phyloP scores from a whole-genome alignment of 2,888 invertebrate species.

The Stenichneumon culpator region DNA sequence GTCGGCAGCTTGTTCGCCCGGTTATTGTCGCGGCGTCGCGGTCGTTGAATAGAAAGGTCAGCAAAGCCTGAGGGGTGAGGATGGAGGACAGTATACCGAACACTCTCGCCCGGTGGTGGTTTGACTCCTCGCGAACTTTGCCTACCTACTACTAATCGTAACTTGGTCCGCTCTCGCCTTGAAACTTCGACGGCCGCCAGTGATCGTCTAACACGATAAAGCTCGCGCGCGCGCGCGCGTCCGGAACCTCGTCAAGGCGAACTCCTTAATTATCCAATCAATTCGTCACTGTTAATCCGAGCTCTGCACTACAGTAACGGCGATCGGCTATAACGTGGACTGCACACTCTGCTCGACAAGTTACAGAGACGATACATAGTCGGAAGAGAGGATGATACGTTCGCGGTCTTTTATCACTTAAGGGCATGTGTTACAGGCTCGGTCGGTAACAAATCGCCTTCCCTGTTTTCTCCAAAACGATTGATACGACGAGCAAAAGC shows the following conservation, averaged over 20 bases:
- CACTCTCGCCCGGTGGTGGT: constrained; percentile 44
- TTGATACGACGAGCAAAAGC: no score
- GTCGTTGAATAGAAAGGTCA: constrained; percentile 57
- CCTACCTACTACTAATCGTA: constrained; percentile 66
- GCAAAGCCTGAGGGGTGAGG: constrained; percentile 32
- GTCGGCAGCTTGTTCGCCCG: constrained; percentile 36
- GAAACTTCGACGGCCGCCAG: constrained; percentile 57
- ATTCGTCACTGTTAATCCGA: constrained; percentile 66
- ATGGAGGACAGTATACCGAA: background rate
- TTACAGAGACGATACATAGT: background rate
- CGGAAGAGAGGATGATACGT: background rate
- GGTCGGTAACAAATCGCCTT: no score
- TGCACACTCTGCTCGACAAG: background rate
- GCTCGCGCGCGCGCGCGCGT: constrained; percentile 14
- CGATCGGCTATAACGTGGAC: background rate
- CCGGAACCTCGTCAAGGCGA: constrained; percentile 60
- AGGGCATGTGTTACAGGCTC: no score
- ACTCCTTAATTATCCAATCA: constrained; percentile 68
- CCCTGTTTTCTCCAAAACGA: no score
- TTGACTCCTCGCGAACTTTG: constrained; percentile 54
- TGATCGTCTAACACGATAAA: constrained; percentile 61
- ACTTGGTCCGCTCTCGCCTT: constrained; percentile 65
- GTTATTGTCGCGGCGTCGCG: constrained; percentile 37
- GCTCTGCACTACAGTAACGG: constrained; percentile 28
- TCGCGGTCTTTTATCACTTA: constrained; percentile 1